Evolutionary conservation across 2,888 invertebrate genomes (phyloP).

Genomic region (Geophilus truncorum): DNA sequence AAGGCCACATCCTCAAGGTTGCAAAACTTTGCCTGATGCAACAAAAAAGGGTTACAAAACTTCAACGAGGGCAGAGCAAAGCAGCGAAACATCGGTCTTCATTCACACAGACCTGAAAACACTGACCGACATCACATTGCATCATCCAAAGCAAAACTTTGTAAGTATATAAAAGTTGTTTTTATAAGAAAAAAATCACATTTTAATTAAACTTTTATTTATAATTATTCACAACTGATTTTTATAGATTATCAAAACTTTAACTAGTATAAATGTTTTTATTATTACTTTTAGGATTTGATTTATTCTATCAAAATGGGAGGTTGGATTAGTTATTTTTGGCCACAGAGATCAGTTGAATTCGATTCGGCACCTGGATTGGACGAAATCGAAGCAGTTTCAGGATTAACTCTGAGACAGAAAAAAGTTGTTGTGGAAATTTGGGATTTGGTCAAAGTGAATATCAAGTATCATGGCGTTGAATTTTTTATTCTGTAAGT

Average conservation of each 20-base stretch:
- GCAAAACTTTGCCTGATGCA: neutral
- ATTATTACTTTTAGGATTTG: too few species aligned
- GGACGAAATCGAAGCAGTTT: neutral
- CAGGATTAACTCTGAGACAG: constrained; percentile 15
- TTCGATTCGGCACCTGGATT: neutral
- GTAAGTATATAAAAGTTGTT: too few species aligned
- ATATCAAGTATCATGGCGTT: neutral
- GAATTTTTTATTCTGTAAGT: constrained; percentile 23
- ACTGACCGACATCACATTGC: too few species aligned
- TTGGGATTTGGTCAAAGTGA: neutral
- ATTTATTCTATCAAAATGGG: neutral
- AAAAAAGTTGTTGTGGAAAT: neutral
- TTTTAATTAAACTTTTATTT: too few species aligned
- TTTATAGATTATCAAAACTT: too few species aligned
- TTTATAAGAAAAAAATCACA: too few species aligned
- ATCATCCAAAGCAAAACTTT: too few species aligned
- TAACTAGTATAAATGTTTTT: too few species aligned
- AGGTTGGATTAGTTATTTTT: neutral
- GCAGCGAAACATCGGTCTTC: too few species aligned
- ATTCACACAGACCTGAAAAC: too few species aligned
- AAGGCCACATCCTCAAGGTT: neutral
- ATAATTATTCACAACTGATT: too few species aligned
- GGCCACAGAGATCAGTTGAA: constrained; percentile 17
- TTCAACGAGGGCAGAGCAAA: too few species aligned
- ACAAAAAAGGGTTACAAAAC: neutral